These are phyloP conservation scores for Tursiops truncatus DNA, from an alignment of 2,113 vertebrate genomes.

Conservation along the genomic window DNA sequence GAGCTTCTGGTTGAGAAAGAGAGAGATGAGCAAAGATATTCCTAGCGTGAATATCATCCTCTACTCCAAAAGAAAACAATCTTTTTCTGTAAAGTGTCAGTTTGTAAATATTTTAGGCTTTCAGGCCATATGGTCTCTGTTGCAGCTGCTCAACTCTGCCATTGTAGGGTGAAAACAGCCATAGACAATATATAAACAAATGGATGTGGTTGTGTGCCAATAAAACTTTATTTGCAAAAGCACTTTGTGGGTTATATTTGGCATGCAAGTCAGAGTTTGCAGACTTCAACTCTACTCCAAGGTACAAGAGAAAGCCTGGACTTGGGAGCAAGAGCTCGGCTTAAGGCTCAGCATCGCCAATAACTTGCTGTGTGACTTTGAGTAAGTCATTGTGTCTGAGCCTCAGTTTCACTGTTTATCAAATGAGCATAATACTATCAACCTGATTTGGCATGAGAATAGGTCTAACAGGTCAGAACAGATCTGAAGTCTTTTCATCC, in stretches of 20 bases:
- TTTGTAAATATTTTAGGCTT: not conserved
- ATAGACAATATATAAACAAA: not conserved
- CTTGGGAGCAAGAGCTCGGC: not conserved
- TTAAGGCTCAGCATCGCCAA: not conserved
- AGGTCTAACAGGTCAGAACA: not conserved
- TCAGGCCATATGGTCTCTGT: not conserved
- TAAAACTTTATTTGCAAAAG: slow-evolving; percentile 31
- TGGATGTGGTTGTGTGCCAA: not conserved
- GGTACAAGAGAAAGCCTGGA: not conserved
- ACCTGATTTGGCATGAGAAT: not conserved
- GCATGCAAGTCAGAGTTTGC: not conserved
- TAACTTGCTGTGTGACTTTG: not conserved
- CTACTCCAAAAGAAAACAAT: not conserved
- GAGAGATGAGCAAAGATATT: not conserved
- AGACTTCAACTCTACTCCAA: not conserved
- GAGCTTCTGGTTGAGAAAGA: not conserved
- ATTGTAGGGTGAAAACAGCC: not conserved
- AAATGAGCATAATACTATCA: not conserved
- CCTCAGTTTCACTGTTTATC: not conserved
- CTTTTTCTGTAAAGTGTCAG: not conserved
- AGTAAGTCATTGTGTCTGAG: not conserved
- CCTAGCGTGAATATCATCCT: not conserved
- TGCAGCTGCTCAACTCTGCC: not conserved
- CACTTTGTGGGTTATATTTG: not conserved
- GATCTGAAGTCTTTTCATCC: not conserved